Evolutionary conservation across 1,140 invertebrate species (phyloP).

Genomic region (Ganaspis sp.): DNA sequence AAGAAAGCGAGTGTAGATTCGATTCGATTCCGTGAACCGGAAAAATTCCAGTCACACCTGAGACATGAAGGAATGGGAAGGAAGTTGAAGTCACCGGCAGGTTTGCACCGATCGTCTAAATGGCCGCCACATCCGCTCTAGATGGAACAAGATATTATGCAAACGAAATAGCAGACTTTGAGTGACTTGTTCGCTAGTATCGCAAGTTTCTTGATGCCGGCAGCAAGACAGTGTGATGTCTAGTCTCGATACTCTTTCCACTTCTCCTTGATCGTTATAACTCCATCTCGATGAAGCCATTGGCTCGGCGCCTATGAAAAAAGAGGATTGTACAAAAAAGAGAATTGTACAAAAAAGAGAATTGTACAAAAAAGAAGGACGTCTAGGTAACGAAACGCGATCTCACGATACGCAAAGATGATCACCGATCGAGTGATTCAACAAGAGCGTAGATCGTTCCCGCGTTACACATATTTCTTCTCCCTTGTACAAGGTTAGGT

Average conservation of each 20-base stretch:
- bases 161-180: conserved; percentile 26
- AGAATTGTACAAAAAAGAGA: not conserved
- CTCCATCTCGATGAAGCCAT: not conserved
- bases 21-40: conserved; percentile 15
- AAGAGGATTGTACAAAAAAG: not conserved
- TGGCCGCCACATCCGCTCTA: conserved; percentile 26
- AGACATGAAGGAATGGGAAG: not conserved
- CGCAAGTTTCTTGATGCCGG: not conserved
- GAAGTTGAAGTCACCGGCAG: not conserved
- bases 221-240: not conserved
- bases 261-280: not conserved
- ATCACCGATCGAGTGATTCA: not conserved
- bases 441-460: not conserved
- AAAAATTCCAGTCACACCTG: conserved; percentile 24
- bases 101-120: conserved; percentile 4
- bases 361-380: not conserved
- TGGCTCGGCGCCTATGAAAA: not conserved
- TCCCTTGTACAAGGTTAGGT: not conserved
- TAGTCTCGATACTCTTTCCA: not conserved
- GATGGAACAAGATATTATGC: conserved; percentile 21
- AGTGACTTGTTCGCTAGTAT: conserved; percentile 20
- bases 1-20: not conserved
- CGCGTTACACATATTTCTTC: not conserved
- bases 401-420: conserved; percentile 5
- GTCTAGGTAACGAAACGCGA: conserved; percentile 1